Percentiles rank a stretch among this genome's conserved stretches.
These are phyloP conservation scores for Ahaetulla prasina DNA, from an alignment of 2,113 vertebrate species.

Conservation along the genomic window DNA sequence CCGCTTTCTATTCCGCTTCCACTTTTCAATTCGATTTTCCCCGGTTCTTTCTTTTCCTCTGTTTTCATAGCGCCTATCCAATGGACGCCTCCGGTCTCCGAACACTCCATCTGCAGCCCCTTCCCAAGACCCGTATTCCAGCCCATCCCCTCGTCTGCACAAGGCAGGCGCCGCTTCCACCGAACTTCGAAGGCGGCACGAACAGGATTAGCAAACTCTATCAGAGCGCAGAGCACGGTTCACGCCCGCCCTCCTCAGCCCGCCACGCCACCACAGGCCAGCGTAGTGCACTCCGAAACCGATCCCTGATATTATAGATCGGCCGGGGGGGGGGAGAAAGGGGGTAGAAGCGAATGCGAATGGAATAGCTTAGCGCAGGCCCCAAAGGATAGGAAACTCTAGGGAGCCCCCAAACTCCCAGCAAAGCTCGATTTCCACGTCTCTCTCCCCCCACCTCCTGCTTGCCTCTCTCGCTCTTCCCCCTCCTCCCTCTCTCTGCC, in stretches of 20 bases:
- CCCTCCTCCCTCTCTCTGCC: background rate
- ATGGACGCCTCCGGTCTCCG: background rate
- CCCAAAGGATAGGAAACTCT: background rate
- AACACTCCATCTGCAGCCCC: background rate
- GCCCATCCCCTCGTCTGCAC: background rate
- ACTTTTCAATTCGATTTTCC: background rate
- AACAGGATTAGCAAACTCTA: background rate
- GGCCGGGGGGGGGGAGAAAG: background rate
- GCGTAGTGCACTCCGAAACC: background rate
- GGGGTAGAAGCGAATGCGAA: background rate
- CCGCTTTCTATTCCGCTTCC: background rate
- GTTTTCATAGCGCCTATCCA: background rate
- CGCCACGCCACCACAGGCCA: background rate
- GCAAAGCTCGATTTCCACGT: background rate
- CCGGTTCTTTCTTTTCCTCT: too few species aligned
- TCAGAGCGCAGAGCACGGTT: background rate
- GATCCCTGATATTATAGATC: background rate
- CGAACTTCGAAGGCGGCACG: background rate
- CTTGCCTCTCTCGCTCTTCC: background rate
- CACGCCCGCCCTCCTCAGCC: background rate
- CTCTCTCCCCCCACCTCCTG: too few species aligned
- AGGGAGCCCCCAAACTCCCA: background rate
- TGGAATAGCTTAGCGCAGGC: background rate
- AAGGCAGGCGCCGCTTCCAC: background rate
- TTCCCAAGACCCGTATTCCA: background rate